phyloP scores from a whole-genome alignment of 2,888 invertebrate genomes.

The Tinea pellionella region DNA sequence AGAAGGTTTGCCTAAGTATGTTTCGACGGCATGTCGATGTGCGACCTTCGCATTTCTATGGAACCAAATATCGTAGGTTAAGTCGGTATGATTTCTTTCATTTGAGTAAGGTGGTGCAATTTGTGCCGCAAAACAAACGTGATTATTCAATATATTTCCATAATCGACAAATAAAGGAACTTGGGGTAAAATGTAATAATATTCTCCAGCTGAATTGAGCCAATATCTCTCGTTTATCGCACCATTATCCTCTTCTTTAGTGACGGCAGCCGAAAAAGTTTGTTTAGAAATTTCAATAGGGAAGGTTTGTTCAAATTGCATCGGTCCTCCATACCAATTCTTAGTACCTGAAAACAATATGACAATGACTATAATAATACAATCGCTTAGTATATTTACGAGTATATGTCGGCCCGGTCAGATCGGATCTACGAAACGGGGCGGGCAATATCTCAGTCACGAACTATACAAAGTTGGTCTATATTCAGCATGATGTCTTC shows the following conservation, averaged over 20 bases:
- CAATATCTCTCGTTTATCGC: slow-evolving; percentile 76
- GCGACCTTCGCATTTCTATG: slow-evolving; percentile 68
- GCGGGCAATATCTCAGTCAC: too few species aligned
- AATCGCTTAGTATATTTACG: too few species aligned
- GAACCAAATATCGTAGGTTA: slow-evolving; percentile 73
- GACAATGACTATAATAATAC: too few species aligned
- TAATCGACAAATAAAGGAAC: slow-evolving; percentile 79
- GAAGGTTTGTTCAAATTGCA: slow-evolving; percentile 70
- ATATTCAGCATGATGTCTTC: too few species aligned
- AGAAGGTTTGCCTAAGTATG: slow-evolving; percentile 72
- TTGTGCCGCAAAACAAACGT: slow-evolving; percentile 69
- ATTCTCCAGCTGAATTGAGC: slow-evolving; percentile 78
- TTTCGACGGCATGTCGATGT: slow-evolving; percentile 72
- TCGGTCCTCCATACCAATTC: slow-evolving; percentile 78
- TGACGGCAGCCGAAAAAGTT: slow-evolving; percentile 64
- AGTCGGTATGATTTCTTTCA: slow-evolving; percentile 35
- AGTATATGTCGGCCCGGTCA: too few species aligned
- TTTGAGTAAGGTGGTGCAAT: slow-evolving; percentile 66
- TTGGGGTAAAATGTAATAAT: slow-evolving; percentile 71
- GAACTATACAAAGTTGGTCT: too few species aligned
- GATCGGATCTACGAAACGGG: too few species aligned
- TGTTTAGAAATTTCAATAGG: slow-evolving; percentile 68
- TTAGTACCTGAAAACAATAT: slow-evolving; percentile 36
- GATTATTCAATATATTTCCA: slow-evolving; percentile 61
- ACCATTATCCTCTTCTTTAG: slow-evolving; percentile 62